Base-by-base conservation (phyloP, 2,113 vertebrate genomes). In the Vireo altiloquus region DNA sequence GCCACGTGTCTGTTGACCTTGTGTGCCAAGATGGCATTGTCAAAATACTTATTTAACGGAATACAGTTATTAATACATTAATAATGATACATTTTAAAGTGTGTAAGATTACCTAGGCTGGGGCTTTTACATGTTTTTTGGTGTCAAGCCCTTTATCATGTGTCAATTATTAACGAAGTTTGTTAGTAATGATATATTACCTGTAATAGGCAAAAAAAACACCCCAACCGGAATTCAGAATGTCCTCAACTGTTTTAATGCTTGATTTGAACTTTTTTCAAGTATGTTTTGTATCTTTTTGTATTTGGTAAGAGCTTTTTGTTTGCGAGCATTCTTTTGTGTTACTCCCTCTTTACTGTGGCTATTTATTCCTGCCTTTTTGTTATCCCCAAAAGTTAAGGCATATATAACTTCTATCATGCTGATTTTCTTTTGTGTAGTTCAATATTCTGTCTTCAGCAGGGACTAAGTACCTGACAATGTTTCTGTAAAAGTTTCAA, bases 281-380 rank as follows among this genome's bases (percentile, higher is more conserved):
- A 33, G 6, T 76, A 20, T 80, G 16, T 35, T 30, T 80, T 74
- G 12, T 39, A 28, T 57, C n/a, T 15, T 77, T 91, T 61, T 83
- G 18, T 92, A 20, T 63, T 63, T 69, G 72, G 2, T 50, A 59
- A 78, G 39, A 77, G 15, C 37, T 90, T 85, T 89, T 71, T 91
- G 46, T 77, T 82, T 82, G 25, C 0, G 2, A 79, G 28, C 57
- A 33, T 87, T 52, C 40, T 66, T 97, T 87, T 95, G 40, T 94
- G 70, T 68, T 79, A 19, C 23, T 75, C 44, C 18, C 3, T 60
- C 31, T 94, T 87, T 53, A 35, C 35, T 50, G 30, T 65, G 66
- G 20, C 91, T 82, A 79, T 95, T 95, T 95, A 91, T 95, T 79
- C 61, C 81, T 91, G 50, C 33, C 52, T 81, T 83, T 94, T 86